Base-by-base conservation (phyloP, 2,113 vertebrate genomes). In the Tautogolabrus adspersus region DNA sequence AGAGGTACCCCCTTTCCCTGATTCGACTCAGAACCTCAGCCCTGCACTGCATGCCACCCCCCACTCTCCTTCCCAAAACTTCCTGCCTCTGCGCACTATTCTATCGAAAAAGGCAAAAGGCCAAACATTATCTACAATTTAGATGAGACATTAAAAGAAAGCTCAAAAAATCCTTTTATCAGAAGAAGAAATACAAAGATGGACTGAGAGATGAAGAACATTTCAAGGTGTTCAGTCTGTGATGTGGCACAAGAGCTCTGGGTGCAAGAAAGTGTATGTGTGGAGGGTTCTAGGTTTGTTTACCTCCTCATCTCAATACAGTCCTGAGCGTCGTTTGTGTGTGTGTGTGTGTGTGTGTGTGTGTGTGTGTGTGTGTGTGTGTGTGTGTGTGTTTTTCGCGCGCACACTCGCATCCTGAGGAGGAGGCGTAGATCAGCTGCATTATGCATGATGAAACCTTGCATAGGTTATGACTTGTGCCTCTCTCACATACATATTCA, bases 401-500 rank as follows among this genome's bases (percentile, higher is more conserved):
- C 75, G 78, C 46, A 13, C 52, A 38, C 49, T 58, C 86, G 38
- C 90, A 77, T 89, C 74, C 77, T 84, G 79, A 88, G 81, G 84
- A 93, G 82, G 85, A 93, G 88, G 89, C 75, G 84, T 90, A 89
- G 89, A 90, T 91, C 87, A 85, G 87, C 91, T 93, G 93, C 91
- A 93, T 93, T 91, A 93, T 93, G 91, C 93, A 93, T 93, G 92
- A 84, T 91, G 91, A 93, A 93, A 91, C 86, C 91, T 92, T 93
- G 90, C 91, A 92, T 93, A 92, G 91, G 93, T 91, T 91, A 93
- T 93, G 91, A 88, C 90, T 92, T 90, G 81, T 91, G 89, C 90
- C 83, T 90, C 75, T 46, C 82, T 70, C 71, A 77, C 91, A 93
- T 93, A 89, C 93, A 93, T 93, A 93, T 93, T 93, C 91, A 93